Evolutionary conservation across 1,140 invertebrate genomes (phyloP), one percentile per base, ranked within the genome.

Genomic region (Antheraea pernyi): DNA sequence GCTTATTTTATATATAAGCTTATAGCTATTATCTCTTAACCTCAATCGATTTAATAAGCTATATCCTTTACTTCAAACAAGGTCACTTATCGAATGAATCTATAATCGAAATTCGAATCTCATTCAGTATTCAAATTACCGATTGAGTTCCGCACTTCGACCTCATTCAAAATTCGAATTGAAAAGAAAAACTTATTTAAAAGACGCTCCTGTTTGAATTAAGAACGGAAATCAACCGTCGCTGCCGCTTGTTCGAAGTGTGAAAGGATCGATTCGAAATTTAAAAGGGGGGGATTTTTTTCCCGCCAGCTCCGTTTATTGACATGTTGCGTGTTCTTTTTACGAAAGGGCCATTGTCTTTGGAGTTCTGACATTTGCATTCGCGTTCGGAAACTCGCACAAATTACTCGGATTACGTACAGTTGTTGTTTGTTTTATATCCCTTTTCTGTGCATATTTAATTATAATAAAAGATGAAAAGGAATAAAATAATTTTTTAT

Each of bases 191-290:
- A 79, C 80, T 71, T 74, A 76, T 77, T 75, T 74, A 79, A 85
- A 88, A 83, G 80, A 86, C 81, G 85, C 79, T 84, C 77, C 83
- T 83, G 80, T 91, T 87, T 87, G 83, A 88, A 86, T 91, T 82
- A 87, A 84, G 88, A 90, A 85, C 89, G 89, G 89, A 91, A 91
- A 89, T 87, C 81, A 88, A 86, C 87, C 86, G 89, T 91, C 87
- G 83, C 81, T 79, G 78, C 72, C 81, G 84, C 83, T 89, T 88
- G 86, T 90, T 80, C 82, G 70, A 91, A 91, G 89, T 91, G 89
- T 89, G 88, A 90, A 91, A 88, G 87, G 84, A 89, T 91, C 84
- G 88, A 91, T 89, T 88, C 84, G 79, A 80, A 82, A 73, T 73
- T 78, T 71, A 76, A 85, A 85, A 76, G 82, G 83, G 80, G 76